A percentile compares a stretch with the other conserved stretches of the same genome.
phyloP scores from a whole-genome alignment of 2,797 vertebrate species.

The Geotrypetes seraphini region DNA sequence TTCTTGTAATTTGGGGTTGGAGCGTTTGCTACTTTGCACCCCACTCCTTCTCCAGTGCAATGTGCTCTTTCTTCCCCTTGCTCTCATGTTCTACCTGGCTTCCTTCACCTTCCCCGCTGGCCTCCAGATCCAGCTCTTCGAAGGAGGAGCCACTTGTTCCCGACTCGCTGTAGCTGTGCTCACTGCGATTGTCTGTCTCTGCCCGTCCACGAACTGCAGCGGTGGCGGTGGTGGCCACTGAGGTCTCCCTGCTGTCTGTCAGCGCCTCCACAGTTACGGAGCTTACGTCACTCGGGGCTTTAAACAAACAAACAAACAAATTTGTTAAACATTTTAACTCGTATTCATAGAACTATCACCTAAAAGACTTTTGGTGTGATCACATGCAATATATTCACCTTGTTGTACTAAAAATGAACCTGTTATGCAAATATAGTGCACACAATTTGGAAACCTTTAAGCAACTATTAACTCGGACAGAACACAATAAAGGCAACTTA shows the following conservation, averaged over 20 bases:
- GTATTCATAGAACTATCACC: neutral
- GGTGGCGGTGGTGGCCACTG: conserved; percentile 50
- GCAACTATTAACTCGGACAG: no score
- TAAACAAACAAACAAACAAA: conserved; percentile 28
- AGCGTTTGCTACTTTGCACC: conserved; percentile 59
- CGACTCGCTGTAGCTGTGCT: conserved; percentile 65
- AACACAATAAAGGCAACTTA: no score
- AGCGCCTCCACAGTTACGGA: conserved; percentile 64
- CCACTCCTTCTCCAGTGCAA: conserved; percentile 39
- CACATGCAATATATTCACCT: no score
- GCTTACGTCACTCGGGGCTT: conserved; percentile 73
- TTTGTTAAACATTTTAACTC: neutral
- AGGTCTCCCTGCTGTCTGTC: conserved; percentile 75
- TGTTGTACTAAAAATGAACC: no score
- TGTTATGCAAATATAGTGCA: no score
- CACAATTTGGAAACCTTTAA: no score
- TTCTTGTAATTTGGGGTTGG: no score
- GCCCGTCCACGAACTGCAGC: conserved; percentile 46
- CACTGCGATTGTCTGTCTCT: conserved; percentile 48
- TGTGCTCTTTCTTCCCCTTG: conserved; percentile 50
- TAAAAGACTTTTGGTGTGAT: no score
- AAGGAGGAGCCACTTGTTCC: conserved; percentile 62
- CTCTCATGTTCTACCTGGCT: conserved; percentile 27
- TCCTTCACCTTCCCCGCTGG: conserved; percentile 32
- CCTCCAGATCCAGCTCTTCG: conserved; percentile 70